Evolutionary conservation across 2,888 invertebrate species (phyloP).

Genomic region (Sminthurinus aureus): DNA sequence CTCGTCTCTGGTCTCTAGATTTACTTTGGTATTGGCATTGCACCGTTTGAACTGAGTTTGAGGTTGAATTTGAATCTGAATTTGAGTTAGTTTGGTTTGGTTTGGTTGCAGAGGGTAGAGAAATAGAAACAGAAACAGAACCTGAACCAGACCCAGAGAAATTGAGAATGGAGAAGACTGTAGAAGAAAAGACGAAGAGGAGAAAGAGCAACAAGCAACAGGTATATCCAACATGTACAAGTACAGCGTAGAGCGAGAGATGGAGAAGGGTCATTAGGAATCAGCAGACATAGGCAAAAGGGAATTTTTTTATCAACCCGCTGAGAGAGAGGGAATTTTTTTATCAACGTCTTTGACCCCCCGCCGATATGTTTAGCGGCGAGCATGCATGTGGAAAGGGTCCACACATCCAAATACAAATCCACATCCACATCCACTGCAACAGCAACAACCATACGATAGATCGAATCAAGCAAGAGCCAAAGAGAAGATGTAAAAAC

Average conservation of each 20-base stretch:
- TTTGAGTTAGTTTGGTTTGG: no score
- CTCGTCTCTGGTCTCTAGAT: no score
- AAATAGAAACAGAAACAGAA: background rate
- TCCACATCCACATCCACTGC: background rate
- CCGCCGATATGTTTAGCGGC: slow-evolving; percentile 51
- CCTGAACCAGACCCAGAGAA: background rate
- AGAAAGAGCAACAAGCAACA: background rate
- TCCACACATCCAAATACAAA: slow-evolving; percentile 13
- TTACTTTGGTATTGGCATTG: no score
- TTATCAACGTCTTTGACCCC: slow-evolving; percentile 53
- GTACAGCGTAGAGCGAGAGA: slow-evolving; percentile 3
- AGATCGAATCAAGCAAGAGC: slow-evolving; percentile 35
- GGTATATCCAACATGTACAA: background rate
- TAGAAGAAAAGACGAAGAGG: background rate
- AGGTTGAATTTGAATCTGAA: no score
- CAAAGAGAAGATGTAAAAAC: background rate
- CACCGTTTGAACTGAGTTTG: background rate
- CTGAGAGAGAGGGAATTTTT: slow-evolving; percentile 54
- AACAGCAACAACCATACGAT: slow-evolving; percentile 28
- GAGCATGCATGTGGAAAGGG: slow-evolving; percentile 43
- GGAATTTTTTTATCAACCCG: slow-evolving; percentile 48
- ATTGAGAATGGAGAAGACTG: background rate
- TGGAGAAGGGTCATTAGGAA: slow-evolving; percentile 53
- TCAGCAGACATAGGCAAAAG: slow-evolving; percentile 56
- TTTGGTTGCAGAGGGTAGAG: background rate